Base-by-base conservation (phyloP, 2,113 vertebrate genomes). In the Malurus alboscapulatus region DNA sequence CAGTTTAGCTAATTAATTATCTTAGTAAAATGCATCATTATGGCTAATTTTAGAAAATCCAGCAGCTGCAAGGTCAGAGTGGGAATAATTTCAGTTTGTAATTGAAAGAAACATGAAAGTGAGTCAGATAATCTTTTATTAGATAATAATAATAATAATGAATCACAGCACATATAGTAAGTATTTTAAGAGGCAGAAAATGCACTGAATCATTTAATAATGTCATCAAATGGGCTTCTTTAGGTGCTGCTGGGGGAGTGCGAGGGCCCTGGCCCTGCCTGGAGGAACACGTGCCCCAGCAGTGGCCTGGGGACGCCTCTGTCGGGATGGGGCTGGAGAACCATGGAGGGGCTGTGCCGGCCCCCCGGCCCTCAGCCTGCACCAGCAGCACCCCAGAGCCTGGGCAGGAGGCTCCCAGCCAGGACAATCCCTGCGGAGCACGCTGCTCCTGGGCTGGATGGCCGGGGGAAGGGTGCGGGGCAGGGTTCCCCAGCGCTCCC, bases 1-100 rank as follows among this genome's bases (percentile, higher is more conserved):
- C 96, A 89, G 93, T 95, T 96, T 96, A 93, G 96, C 91, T 97
- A 95, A 97, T 97, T 97, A 97, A 97, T 97, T 97, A 97, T 95
- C 91, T 83, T 84, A 90, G 93, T 93, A 95, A 97, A 97, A 97
- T 96, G 94, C 96, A 96, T 95, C 93, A 95, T 97, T 97, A 96
- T 76, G 67, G 84, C 86, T 97, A 97, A 97, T 97, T 97, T 97
- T 97, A 97, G 97, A 91, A 97, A 96, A 95, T 95, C 62, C 54
- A 97, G 90, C 97, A 97, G 95, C 96, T 97, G 96, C 95, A 87
- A 95, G 97, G 95, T 97, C 96, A 97, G 76, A 87, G 94, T 91
- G 92, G 93, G 96, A 97, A 91, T 73, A 83, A 94, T 94, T 94
- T 97, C 91, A 94, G 84, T 92, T 96, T 94, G 90, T 95, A 96